Percentiles rank a stretch among this genome's conserved stretches.
Conservation (phyloP, 1,140 invertebrate species). For the Pectinophora gossypiella region DNA sequence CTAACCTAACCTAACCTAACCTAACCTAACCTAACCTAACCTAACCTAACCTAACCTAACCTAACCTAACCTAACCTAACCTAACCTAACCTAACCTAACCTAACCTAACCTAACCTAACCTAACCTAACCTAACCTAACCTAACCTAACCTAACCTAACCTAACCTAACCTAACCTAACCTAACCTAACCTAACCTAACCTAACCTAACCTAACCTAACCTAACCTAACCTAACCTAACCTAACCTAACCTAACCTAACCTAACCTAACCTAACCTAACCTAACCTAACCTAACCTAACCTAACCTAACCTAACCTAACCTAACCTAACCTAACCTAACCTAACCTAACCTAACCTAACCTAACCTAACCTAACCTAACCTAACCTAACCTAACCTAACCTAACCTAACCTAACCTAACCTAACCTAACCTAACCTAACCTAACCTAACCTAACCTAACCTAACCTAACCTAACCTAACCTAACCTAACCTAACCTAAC, state of each 20-base stretch:
- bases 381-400: conserved; percentile 40
- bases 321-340: conserved; percentile 44
- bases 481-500: conserved; percentile 21
- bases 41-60: background rate
- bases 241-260: conserved; percentile 38
- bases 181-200: conserved; percentile 38
- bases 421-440: conserved; percentile 18
- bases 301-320: conserved; percentile 49
- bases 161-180: conserved; percentile 34
- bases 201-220: conserved; percentile 43
- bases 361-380: conserved; percentile 47
- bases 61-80: conserved; percentile 1
- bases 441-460: conserved; percentile 20
- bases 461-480: conserved; percentile 22
- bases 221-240: conserved; percentile 44
- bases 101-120: conserved; percentile 8
- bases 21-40: conserved; percentile 2
- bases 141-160: conserved; percentile 16
- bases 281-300: conserved; percentile 47
- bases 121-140: conserved; percentile 5
- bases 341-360: conserved; percentile 44
- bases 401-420: conserved; percentile 29
- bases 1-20: conserved; percentile 6
- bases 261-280: conserved; percentile 44
- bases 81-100: conserved; percentile 11